Percentiles rank a stretch among this genome's conserved stretches.
Evolutionary conservation across 2,888 invertebrate genomes (phyloP).

Genomic region (Dendrolimus houi): DNA sequence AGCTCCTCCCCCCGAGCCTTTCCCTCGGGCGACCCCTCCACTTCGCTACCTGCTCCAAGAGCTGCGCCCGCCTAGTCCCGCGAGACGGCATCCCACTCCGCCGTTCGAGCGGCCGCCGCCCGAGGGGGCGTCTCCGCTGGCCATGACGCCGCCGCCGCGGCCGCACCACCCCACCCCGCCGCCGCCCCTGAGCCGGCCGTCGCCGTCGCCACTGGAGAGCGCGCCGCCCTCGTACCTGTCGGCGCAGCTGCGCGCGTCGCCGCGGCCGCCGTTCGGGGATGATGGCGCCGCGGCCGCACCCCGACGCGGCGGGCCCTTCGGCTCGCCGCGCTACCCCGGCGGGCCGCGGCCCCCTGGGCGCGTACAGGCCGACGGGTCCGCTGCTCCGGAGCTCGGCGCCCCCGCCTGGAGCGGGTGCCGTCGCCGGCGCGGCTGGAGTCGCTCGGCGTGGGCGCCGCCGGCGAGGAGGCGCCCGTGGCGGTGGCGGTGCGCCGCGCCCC

Average conservation of each 20-base stretch:
- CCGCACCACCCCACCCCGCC: slow-evolving; percentile 47
- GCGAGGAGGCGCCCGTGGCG: slow-evolving; percentile 5
- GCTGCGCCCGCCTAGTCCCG: slow-evolving; percentile 32
- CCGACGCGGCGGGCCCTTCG: too few species aligned
- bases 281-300: slow-evolving; percentile 26
- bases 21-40: not conserved
- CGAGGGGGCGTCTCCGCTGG: slow-evolving; percentile 28
- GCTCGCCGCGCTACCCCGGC: too few species aligned
- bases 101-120: slow-evolving; percentile 30
- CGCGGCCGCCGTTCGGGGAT: slow-evolving; percentile 26
- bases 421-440: slow-evolving; percentile 9
- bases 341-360: too few species aligned
- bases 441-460: slow-evolving; percentile 9
- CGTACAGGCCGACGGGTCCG: slow-evolving; percentile 5
- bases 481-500: slow-evolving; percentile 9
- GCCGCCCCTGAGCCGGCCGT: slow-evolving; percentile 48
- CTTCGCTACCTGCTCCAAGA: slow-evolving; percentile 26
- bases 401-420: slow-evolving; percentile 3
- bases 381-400: slow-evolving; percentile 12
- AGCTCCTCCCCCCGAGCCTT: slow-evolving; percentile 6
- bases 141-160: slow-evolving; percentile 13
- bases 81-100: slow-evolving; percentile 25
- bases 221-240: slow-evolving; percentile 12
- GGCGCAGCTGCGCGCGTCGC: slow-evolving; percentile 18
- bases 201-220: slow-evolving; percentile 9